Conservation (phyloP, 2,113 vertebrate species). For the Eudyptes chrysolophus region DNA sequence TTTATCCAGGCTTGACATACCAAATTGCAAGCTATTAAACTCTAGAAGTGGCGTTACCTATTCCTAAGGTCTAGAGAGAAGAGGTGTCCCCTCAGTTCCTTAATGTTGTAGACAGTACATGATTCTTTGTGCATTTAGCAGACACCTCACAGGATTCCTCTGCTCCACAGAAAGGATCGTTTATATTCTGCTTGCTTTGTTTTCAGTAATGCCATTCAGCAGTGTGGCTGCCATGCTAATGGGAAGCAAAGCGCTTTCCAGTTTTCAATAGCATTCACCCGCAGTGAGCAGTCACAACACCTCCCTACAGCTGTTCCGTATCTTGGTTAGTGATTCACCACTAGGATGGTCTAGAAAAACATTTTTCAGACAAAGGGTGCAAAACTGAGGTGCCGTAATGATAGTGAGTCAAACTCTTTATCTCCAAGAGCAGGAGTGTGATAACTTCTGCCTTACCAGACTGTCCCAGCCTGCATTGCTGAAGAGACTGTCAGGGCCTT, state of each 20-base stretch:
- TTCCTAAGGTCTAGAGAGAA: background rate
- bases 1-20: background rate
- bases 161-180: background rate
- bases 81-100: background rate
- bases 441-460: conserved; percentile 83
- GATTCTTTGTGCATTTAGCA: background rate
- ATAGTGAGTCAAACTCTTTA: background rate
- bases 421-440: background rate
- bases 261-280: background rate
- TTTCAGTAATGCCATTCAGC: background rate
- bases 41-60: background rate
- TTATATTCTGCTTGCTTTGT: background rate
- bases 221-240: background rate
- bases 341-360: background rate
- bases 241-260: background rate
- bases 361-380: background rate
- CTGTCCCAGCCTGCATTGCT: conserved; percentile 95
- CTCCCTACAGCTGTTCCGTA: background rate
- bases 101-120: background rate
- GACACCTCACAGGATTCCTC: background rate
- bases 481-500: conserved; percentile 94
- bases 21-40: background rate
- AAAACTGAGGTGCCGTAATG: background rate
- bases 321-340: background rate
- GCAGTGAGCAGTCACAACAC: background rate